Conservation (phyloP, 1,140 invertebrate species). For the Dinoponera quadriceps region DNA sequence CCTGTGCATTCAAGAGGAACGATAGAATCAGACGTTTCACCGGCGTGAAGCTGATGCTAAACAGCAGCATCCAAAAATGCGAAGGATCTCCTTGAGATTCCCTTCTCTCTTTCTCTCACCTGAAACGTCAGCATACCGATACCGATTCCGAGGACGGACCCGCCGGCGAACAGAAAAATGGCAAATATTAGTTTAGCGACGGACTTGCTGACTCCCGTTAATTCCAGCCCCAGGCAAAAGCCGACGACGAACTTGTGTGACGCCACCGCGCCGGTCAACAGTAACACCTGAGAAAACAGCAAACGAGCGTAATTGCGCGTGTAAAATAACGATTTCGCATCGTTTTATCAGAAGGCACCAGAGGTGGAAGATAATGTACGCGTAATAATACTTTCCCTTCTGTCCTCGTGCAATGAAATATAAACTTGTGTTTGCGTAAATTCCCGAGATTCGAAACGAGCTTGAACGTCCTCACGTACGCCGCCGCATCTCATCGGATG, state of each 20-base stretch:
- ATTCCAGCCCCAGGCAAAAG: slow-evolving; percentile 91
- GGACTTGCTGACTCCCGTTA: slow-evolving; percentile 85
- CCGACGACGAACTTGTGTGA: slow-evolving; percentile 93
- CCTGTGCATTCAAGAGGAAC: slow-evolving; percentile 36
- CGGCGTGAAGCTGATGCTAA: background rate
- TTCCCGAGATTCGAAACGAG: too few relatives aligned
- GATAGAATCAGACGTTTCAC: background rate
- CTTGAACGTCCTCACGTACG: too few relatives aligned
- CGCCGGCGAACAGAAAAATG: slow-evolving; percentile 88
- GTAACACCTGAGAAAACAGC: slow-evolving; percentile 86
- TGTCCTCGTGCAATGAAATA: too few relatives aligned
- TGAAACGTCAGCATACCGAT: slow-evolving; percentile 85
- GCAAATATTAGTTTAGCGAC: slow-evolving; percentile 86
- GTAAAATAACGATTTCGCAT: background rate
- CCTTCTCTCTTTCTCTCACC: slow-evolving; percentile 67
- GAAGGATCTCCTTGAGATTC: background rate
- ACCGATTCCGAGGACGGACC: slow-evolving; percentile 89
- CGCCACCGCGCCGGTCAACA: slow-evolving; percentile 89
- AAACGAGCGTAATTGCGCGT: background rate
- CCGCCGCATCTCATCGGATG: too few relatives aligned
- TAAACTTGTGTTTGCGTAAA: too few relatives aligned
- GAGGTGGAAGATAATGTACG: too few relatives aligned
- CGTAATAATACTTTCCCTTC: too few relatives aligned
- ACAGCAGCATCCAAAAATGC: background rate
- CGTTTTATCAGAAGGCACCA: too few relatives aligned